Base-by-base conservation (phyloP, 2,888 invertebrate genomes). In the Drosophila histrio region DNA sequence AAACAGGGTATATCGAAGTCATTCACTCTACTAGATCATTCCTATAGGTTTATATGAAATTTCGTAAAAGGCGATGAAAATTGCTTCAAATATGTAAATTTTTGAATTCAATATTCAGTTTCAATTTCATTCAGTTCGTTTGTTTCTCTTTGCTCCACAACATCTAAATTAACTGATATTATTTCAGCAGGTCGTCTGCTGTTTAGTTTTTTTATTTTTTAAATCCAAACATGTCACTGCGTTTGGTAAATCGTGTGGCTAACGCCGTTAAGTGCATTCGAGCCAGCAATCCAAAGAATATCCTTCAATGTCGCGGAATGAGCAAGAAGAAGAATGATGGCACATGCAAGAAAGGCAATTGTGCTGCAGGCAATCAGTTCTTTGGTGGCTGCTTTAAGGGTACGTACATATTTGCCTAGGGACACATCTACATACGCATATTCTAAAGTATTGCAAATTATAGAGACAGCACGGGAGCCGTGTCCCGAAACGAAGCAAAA, bases 351-450 rank as follows among this genome's bases (percentile, higher is more conserved):
- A 24, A 15, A 8, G 21, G 21, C 8, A 61, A 34, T 5, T 73
- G 46, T 21, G 28, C 21, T 32, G 19, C 4, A 2, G 44, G 19
- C 5, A 30, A 41, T 13, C 60, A 59, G 13, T 70, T 79, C 15
- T 56, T 43, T 19, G 46, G 17, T 3, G 82, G 46, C 4, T 72
- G 81, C 15, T 66, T 63, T n/a, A 59, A 59, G 11, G 49, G 70
- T 78, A 43, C 19, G 47, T 60, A 39, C 13, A 17, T 3, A 3
- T 22, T 22, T 1, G 8, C 3, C 5, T 7, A 26, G 1, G 22
- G 7, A 11, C 1, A 11, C 13, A 8, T 0, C 2, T n/a, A n/a
- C 15, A 3, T 7, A 22, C 3, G 1, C 8, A n/a, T 15, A 28
- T n/a, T n/a, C 9, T 13, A 11, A 30, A 26, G 0, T 38, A 32